Percentiles rank a stretch among this genome's conserved stretches.
Evolutionary conservation across 1,140 invertebrate species (phyloP).

Genomic region (Geopemphigus sp.): DNA sequence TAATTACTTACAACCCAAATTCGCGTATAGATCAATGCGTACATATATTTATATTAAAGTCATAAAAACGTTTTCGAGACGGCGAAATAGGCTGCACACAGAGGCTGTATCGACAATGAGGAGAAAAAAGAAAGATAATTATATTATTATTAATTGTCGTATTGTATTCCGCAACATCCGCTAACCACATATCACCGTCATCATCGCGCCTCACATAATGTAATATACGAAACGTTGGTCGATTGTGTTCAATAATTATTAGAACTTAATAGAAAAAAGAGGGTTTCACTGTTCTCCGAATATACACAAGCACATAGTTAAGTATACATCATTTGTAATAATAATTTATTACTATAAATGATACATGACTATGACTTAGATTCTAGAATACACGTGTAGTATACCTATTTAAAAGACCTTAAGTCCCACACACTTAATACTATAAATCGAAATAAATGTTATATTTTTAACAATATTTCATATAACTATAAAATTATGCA

Average conservation of each 20-base stretch:
- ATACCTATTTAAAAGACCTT: no score
- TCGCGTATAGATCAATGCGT: no score
- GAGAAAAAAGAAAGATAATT: not conserved
- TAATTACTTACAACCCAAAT: no score
- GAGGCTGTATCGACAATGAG: not conserved
- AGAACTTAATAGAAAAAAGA: no score
- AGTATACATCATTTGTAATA: constrained; percentile 15
- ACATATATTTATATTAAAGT: not conserved
- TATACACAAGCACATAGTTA: not conserved
- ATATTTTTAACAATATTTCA: no score
- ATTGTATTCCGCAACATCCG: not conserved
- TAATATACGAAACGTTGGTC: not conserved
- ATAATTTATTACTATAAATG: not conserved
- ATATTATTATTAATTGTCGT: not conserved
- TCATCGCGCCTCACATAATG: not conserved
- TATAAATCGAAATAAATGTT: no score
- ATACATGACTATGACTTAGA: constrained; percentile 13
- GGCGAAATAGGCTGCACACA: no score
- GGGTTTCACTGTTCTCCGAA: not conserved
- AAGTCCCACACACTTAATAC: no score
- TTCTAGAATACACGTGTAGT: not conserved
- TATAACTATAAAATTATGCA: no score
- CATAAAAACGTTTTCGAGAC: not conserved
- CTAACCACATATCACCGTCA: no score
- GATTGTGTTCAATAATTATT: not conserved